These are phyloP conservation scores for Caenorhabditis wallacei DNA, from an alignment of 2,888 invertebrate species.

Conservation along the genomic window DNA sequence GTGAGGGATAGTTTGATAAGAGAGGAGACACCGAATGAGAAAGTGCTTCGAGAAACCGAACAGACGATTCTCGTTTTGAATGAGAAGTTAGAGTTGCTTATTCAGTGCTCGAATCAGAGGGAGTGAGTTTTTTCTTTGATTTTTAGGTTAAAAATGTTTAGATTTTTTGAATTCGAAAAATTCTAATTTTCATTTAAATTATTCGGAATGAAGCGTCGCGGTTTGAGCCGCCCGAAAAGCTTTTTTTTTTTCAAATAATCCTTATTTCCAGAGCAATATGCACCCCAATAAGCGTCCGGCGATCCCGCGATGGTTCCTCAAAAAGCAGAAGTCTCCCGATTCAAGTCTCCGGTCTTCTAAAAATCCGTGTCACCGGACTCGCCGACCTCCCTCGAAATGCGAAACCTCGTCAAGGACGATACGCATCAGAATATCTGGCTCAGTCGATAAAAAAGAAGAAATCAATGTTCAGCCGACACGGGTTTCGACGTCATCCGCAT, in stretches of 20 bases:
- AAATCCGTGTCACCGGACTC: constrained; percentile 60
- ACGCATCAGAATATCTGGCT: constrained; percentile 44
- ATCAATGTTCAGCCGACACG: constrained; percentile 43
- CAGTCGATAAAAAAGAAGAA: constrained; percentile 48
- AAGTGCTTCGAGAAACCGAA: constrained; percentile 46
- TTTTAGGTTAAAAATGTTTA: neutral
- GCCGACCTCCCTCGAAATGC: constrained; percentile 26
- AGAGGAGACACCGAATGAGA: constrained; percentile 43
- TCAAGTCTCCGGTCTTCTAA: constrained; percentile 55
- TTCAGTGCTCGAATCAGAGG: constrained; percentile 24
- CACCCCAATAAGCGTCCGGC: constrained; percentile 41
- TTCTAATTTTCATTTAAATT: neutral
- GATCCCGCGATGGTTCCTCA: constrained; percentile 2
- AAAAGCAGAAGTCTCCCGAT: constrained; percentile 23
- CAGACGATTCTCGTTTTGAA: constrained; percentile 56
- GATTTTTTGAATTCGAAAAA: neutral
- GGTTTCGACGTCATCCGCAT: constrained; percentile 23
- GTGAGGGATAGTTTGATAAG: constrained; percentile 43
- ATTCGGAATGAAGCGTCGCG: too few relatives aligned
- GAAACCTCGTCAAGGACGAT: constrained; percentile 22
- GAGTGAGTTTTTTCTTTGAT: constrained; percentile 17
- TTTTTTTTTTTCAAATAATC: too few relatives aligned
- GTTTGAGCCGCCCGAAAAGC: too few relatives aligned
- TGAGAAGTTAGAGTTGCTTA: constrained; percentile 54
- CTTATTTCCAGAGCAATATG: neutral